Percentiles rank a stretch among this genome's conserved stretches.
Conservation (phyloP, 2,113 vertebrate species). For the Engraulis encrasicolus region DNA sequence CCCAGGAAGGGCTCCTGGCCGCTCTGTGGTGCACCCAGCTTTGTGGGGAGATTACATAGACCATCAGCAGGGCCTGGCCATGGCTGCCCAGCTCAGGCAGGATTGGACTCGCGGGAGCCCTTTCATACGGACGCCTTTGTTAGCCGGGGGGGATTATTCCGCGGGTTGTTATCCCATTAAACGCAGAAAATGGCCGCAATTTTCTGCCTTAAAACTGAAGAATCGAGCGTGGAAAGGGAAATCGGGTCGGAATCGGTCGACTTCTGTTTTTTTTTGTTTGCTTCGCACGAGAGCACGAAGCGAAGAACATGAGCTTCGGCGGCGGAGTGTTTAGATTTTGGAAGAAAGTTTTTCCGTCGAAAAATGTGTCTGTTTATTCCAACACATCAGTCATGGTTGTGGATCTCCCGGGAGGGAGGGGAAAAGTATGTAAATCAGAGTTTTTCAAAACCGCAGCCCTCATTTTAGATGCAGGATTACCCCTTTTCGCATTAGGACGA, state of each 20-base stretch:
- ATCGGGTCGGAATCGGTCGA: neutral
- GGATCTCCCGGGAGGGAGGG: neutral
- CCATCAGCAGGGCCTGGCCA: constrained; percentile 64
- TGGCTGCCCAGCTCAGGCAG: constrained; percentile 60
- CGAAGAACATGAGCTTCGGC: neutral
- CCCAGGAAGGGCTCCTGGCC: neutral
- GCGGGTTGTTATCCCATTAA: constrained; percentile 78
- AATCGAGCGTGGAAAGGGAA: constrained; percentile 8
- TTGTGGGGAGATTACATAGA: constrained; percentile 70
- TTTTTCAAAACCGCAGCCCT: neutral
- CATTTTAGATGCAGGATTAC: neutral
- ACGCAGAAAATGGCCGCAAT: constrained; percentile 70
- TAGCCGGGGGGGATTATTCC: constrained; percentile 73
- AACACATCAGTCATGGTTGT: neutral
- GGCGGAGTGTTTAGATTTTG: neutral
- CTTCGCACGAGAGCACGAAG: neutral
- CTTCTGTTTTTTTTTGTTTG: neutral
- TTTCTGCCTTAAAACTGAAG: constrained; percentile 69
- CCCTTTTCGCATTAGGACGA: neutral
- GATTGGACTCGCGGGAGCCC: constrained; percentile 61
- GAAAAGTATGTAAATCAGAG: neutral
- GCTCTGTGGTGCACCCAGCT: neutral
- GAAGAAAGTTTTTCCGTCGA: neutral
- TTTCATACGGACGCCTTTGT: constrained; percentile 65
- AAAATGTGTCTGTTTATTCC: constrained; percentile 10